phyloP scores from a whole-genome alignment of 2,797 vertebrate species.

The Danionella dracula region DNA sequence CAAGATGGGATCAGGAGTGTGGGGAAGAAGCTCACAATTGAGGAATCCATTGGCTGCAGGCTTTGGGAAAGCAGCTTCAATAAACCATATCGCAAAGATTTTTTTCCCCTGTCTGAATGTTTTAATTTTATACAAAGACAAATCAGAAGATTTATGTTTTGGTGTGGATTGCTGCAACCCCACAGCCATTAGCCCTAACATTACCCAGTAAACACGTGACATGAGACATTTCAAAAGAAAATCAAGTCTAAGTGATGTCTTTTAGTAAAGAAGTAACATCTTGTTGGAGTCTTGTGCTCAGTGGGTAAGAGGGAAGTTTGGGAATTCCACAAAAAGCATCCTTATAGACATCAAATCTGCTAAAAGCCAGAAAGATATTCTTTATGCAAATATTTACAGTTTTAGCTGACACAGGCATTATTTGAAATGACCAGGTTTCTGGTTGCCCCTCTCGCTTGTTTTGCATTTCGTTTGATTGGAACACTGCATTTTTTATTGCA shows the following conservation, averaged over 20 bases:
- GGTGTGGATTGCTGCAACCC: conserved; percentile 67
- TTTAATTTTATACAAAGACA: conserved; percentile 17
- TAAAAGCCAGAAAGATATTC: too few species aligned
- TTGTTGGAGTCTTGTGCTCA: too few species aligned
- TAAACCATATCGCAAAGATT: background rate
- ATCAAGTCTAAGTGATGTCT: too few species aligned
- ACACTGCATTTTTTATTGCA: too few species aligned
- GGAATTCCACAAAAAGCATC: conserved; percentile 82
- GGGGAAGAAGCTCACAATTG: conserved; percentile 31
- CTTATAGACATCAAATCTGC: background rate
- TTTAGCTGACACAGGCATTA: too few species aligned
- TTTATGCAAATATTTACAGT: too few species aligned
- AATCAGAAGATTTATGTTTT: conserved; percentile 43
- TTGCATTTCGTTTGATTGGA: too few species aligned
- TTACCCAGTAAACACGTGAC: too few species aligned
- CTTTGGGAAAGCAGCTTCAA: conserved; percentile 52
- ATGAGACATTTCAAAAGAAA: too few species aligned
- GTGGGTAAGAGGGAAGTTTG: conserved; percentile 54
- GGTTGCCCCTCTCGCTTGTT: too few species aligned
- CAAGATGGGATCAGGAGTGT: conserved; percentile 76
- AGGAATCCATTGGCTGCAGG: conserved; percentile 64
- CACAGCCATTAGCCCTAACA: conserved; percentile 76
- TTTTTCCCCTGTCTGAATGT: background rate
- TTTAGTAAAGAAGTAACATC: too few species aligned
- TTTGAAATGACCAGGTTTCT: too few species aligned